Base-by-base conservation (phyloP, 2,888 invertebrate species). In the Rhamnusium bicolor region DNA sequence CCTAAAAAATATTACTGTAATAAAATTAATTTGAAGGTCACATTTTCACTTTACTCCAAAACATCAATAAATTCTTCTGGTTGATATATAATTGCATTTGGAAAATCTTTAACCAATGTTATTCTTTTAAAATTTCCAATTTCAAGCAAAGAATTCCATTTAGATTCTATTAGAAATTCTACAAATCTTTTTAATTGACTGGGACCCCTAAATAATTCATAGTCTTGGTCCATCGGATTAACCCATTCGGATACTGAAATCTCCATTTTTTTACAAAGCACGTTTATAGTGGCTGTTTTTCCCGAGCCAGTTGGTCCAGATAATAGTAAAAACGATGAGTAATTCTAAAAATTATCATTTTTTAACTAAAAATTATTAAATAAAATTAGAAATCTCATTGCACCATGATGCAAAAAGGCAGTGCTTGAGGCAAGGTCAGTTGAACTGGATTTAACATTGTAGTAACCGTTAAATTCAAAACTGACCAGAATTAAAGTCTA, bases 271-370 rank as follows among this genome's bases (percentile, higher is more conserved):
- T 90, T 89, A 40, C 94, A 93, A 8, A 96, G 80, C 7, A 92
- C 90, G 71, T 89, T 90, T 0, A 96, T 80, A 0, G 95, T 92
- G 0, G 92, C 91, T 0, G 96, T 95, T 89, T 97, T 97, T 0
- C 96, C 96, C 84, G 92, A 92, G 0, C 97, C 97, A 0, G 96
- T 92, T 19, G 97, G 95, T 0, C 97, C 97, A 6, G 93, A 93
- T 19, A 97, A 80, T 3, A 97, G 85, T 47, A 96, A 88, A 77
- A 95, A 91, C 65, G 90, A 89, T 76, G 89, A 87, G 0, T 88
- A 87, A 29, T 81, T 82, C 83, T 89, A 80, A 73, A 74, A 75
- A 72, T 56, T 16, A 14, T 32, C 40, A 40, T 40, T 10, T 1
- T 1, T 54, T 71, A 73, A 65, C 58, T 51, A 51, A 61, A 24